Evolutionary conservation across 2,113 vertebrate genomes (phyloP).

Genomic region (Limanda limanda): DNA sequence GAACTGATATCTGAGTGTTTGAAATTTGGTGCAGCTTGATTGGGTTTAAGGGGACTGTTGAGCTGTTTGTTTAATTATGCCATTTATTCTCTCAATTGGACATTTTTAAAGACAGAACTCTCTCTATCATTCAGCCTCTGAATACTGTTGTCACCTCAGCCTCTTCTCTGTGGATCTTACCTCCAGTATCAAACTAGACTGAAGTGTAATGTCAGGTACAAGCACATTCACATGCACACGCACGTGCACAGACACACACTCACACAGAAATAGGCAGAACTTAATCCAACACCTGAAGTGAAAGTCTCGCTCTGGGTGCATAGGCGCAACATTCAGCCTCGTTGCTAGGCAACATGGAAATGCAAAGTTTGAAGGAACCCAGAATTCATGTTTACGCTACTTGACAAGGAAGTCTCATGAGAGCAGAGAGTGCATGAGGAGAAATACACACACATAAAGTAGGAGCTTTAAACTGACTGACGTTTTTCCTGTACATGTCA

Average conservation of each 20-base stretch:
- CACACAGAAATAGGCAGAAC: constrained; percentile 6
- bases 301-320: constrained; percentile 49
- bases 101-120: not conserved
- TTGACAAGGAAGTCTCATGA: constrained; percentile 31
- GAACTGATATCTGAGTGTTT: too few relatives aligned
- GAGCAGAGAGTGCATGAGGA: constrained; percentile 15
- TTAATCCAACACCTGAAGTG: constrained; percentile 31
- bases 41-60: too few relatives aligned
- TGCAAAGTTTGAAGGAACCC: constrained; percentile 45
- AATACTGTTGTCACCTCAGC: too few relatives aligned
- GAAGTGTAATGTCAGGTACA: not conserved
- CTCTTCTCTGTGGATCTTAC: constrained; percentile 1
- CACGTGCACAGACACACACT: too few relatives aligned
- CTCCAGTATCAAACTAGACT: constrained; percentile 9
- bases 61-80: too few relatives aligned
- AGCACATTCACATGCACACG: not conserved
- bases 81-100: not conserved
- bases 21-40: too few relatives aligned
- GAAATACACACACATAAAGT: not conserved
- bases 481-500: not conserved
- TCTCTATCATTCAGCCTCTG: too few relatives aligned
- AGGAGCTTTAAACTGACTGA: not conserved
- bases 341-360: constrained; percentile 63
- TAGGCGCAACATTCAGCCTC: constrained; percentile 21
- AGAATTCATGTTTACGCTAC: constrained; percentile 39